Base-by-base conservation (phyloP, 2,888 invertebrate genomes). In the Papilio elwesi region DNA sequence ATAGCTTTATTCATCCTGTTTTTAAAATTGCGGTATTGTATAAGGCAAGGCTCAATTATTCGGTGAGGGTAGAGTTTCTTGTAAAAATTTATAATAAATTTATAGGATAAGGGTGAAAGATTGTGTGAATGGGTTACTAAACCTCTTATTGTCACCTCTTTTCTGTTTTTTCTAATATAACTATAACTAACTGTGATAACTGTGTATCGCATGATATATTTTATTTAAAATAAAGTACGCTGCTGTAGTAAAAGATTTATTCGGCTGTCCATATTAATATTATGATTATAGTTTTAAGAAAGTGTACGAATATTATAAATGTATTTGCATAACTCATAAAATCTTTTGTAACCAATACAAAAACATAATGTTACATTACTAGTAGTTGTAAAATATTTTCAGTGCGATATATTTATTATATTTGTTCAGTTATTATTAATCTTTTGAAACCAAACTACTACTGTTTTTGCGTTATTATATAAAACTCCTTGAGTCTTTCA, bases 1-100 rank as follows among this genome's bases (percentile, higher is more conserved):
- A 73, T 53, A 72, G 13, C 36, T 57, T 12, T 57, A 13, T 57
- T 57, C 43, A 9, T 43, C 26, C 55, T 57, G 57, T 57, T 36
- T 26, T 57, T 36, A 57, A 26, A 26, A 57, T 57, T 57, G 13
- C 57, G 36, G 36, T 36, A 36, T 36, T 36, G 57, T 57, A 55
- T 26, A 55, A 36, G 57, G 57, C 12, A 57, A 43, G 0, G 43
- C 43, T 57, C 57, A 57, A 57, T 57, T 57, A 36, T 57, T 26
- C 8, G 26, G 57, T 36, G 26, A 57, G 13, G 36, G 57, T 57
- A 36, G 57, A 57, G 6, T 13, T 57, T 36, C 36, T 36, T 57
- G 57, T 36, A 36, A 57, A 13, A 10, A 26, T 1, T 57, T 57
- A n/a, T n/a, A n/a, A n/a, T n/a, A n/a, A 26, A 12, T 26, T 16